Base-by-base conservation (phyloP, 2,113 vertebrate genomes). In the Tachysurus fulvidraco region DNA sequence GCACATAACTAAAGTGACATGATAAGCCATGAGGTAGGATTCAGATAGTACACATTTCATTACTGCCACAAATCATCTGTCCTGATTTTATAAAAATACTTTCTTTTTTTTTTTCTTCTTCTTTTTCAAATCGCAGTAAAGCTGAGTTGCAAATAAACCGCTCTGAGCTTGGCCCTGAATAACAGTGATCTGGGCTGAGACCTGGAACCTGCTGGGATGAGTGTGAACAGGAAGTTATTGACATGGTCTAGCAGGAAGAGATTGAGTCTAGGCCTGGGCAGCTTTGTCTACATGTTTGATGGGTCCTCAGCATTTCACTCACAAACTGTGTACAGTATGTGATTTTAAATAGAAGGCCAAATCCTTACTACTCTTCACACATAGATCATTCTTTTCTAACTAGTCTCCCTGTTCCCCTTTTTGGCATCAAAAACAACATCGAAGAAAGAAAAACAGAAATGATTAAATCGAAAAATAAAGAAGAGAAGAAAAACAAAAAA, bases 21-120 rank as follows among this genome's bases (percentile, higher is more conserved):
- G 93, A 94, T 92, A 92, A 94, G 95, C 93, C 94, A 96, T 96
- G 95, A 96, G 95, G 95, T 96, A 96, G 95, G 94, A 94, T 89
- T 93, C 93, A 94, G 94, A 96, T 91, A 92, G 93, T 91, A 93
- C 92, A 95, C 93, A 93, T 94, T 94, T 93, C 93, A 94, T 93
- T 92, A 92, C 91, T 91, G 93, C 93, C 93, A 93, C 92, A 93
- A 90, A 87, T 73, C 81, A 79, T 83, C 86, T 86, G 86, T 83
- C 28, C 80, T 55, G 79, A 64, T 74, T 76, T 50, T 54, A 76
- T 65, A 89, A 89, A 89, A 89, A 89, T 89, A 88, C 74, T 67
- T 85, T 86, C n/a, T 74, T 57, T 55, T 25, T 57, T 55, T 25
- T 4, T 74, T 59, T 19, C 0, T 69, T 6, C 6, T 30, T 67